Conservation (phyloP, 2,888 invertebrate species). For the Brassicogethes aeneus region DNA sequence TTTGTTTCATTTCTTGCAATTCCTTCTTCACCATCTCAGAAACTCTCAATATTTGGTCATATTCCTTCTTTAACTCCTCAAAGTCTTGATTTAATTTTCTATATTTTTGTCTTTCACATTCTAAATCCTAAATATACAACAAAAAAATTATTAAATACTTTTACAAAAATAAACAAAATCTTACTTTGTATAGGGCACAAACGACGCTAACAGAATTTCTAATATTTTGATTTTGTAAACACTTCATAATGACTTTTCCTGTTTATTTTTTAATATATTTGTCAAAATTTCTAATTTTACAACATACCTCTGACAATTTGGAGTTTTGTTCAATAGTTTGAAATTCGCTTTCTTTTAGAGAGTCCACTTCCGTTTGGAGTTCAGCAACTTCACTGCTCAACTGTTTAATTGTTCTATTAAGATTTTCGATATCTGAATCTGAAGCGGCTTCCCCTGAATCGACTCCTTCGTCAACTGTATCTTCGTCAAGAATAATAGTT, state of each 20-base stretch:
- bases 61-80: conserved; percentile 41
- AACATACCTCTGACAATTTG: conserved; percentile 45
- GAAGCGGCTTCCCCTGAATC: conserved; percentile 43
- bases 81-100: conserved; percentile 48
- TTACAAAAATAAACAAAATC: too few relatives aligned
- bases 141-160: conserved; percentile 1
- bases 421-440: conserved; percentile 58
- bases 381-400: conserved; percentile 55
- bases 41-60: conserved; percentile 56
- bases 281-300: not conserved
- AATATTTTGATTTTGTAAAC: too few relatives aligned
- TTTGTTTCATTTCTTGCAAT: conserved; percentile 50
- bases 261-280: too few relatives aligned
- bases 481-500: conserved; percentile 55
- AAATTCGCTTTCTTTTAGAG: conserved; percentile 58
- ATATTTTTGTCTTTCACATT: conserved; percentile 42
- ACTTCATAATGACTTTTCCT: too few relatives aligned
- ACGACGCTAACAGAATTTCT: too few relatives aligned
- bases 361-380: conserved; percentile 56
- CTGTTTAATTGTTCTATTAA: conserved; percentile 56
- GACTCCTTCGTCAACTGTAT: conserved; percentile 46
- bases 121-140: conserved; percentile 42
- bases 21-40: conserved; percentile 59
- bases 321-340: conserved; percentile 59
- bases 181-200: too few relatives aligned